Conservation (phyloP, 2,888 invertebrate genomes). For the Apoda limacodes region DNA sequence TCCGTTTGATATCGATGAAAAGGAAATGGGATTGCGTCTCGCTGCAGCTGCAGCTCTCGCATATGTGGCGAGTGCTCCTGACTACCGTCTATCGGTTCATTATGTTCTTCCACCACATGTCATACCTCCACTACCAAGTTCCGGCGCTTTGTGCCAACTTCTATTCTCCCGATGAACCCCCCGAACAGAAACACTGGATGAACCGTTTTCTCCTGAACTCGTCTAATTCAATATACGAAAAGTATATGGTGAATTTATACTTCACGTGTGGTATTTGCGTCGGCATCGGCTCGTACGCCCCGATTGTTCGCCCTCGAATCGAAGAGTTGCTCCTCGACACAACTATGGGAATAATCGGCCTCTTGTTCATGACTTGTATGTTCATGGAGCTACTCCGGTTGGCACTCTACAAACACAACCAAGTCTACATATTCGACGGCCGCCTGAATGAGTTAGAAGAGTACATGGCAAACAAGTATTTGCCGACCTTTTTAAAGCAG, state of each 20-base stretch:
- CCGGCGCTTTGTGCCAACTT: conserved; percentile 30
- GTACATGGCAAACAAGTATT: conserved; percentile 30
- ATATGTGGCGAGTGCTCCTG: conserved; percentile 23
- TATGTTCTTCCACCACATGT: conserved; percentile 42
- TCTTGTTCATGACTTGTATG: conserved; percentile 30
- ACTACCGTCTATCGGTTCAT: conserved; percentile 22
- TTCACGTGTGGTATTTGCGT: conserved; percentile 31
- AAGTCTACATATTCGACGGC: conserved; percentile 31
- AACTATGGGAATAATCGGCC: conserved; percentile 27
- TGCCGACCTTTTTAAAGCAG: conserved; percentile 31
- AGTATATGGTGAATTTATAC: conserved; percentile 35
- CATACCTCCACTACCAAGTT: conserved; percentile 38
- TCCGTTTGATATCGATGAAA: conserved; percentile 24
- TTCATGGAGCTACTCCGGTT: conserved; percentile 32
- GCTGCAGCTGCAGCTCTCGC: conserved; percentile 32
- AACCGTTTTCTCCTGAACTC: conserved; percentile 20
- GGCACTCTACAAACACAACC: conserved; percentile 30
- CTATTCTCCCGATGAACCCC: conserved; percentile 9
- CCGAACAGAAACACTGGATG: conserved; percentile 24
- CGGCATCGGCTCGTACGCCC: conserved; percentile 32
- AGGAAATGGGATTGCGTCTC: conserved; percentile 27
- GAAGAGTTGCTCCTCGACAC: conserved; percentile 30
- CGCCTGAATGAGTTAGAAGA: conserved; percentile 32
- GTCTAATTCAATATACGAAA: conserved; percentile 21
- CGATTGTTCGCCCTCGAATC: conserved; percentile 24